Percentiles rank a stretch among this genome's conserved stretches.
Evolutionary conservation across 1,140 invertebrate genomes (phyloP).

Genomic region (Gryon sp.): DNA sequence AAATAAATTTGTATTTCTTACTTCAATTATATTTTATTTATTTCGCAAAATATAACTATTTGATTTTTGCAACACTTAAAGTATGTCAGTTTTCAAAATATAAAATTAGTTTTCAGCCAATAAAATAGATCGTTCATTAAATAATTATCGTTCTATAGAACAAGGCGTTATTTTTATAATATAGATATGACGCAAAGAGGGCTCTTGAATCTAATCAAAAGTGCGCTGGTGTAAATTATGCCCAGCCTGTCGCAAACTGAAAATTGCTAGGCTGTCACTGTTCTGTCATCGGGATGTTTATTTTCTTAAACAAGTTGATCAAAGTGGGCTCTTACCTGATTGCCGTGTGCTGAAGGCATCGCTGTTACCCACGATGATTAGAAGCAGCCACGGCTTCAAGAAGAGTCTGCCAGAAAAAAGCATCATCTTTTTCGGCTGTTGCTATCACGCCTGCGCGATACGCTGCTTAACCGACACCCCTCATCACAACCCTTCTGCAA

Average conservation of each 20-base stretch:
- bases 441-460: conserved; percentile 62
- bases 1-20: too few species aligned
- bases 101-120: too few species aligned
- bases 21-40: too few species aligned
- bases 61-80: too few species aligned
- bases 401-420: conserved; percentile 69
- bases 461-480: conserved; percentile 74
- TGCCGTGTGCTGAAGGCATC: conserved; percentile 73
- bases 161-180: too few species aligned
- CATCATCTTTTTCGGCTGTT: conserved; percentile 74
- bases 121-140: too few species aligned
- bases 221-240: conserved; percentile 21
- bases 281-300: conserved; percentile 42
- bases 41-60: too few species aligned
- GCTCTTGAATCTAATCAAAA: conserved; percentile 48
- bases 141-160: too few species aligned
- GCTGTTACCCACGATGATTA: conserved; percentile 75
- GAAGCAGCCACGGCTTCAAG: conserved; percentile 76
- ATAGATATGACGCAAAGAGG: too few species aligned
- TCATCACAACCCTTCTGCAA: conserved; percentile 74
- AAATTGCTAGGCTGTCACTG: conserved; percentile 32
- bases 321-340: conserved; percentile 72
- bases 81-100: too few species aligned
- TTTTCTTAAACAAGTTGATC: conserved; percentile 50
- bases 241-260: conserved; percentile 8